Base-by-base conservation (phyloP, 2,797 vertebrate genomes). In the Alauda arvensis region DNA sequence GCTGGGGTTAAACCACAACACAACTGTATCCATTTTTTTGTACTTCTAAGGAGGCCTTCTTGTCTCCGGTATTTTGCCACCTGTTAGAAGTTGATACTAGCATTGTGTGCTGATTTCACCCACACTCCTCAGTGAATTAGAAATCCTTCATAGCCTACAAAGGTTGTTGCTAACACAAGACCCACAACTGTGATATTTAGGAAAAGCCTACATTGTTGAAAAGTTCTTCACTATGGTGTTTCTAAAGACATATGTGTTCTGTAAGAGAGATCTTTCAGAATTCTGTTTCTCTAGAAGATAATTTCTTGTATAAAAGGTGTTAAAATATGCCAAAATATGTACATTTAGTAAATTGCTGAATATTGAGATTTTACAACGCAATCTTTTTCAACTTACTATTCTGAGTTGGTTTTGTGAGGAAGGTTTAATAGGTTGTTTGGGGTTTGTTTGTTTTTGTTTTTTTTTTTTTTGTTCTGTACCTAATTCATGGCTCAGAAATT, bases 21-120 rank as follows among this genome's bases (percentile, higher is more conserved):
- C 0, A 0, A 59, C 20, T 39, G 3, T 4, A 40, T 25, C 21
- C 5, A 29, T 1, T 43, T 55, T 82, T 61, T 29, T 1, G 3
- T 20, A 20, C 3, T 53, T 72, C 24, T 40, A 12, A 83, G 78
- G 33, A 70, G 9, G 4, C 6, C 8, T 9, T 10, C 8, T 49
- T 13, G 0, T 5, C 20, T 12, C 16, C 5, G 16, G 0, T 49
- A 61, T 62, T 75, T 77, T 81, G 12, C n/a, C 77, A 21, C 37
- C 59, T 45, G 5, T 26, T 83, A 11, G 13, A 71, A 69, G 17
- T 4, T 69, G 25, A 16, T 51, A 29, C 9, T 55, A 63, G 24
- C 14, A 10, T 11, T 33, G 3, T 46, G 2, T 46, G 13, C 28
- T 53, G 40, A 5, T 40, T 68, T 88, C 42, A 71, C 20, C 19